These are phyloP conservation scores for Leptodactylus fallax DNA, from an alignment of 2,797 vertebrate genomes.

Conservation along the genomic window DNA sequence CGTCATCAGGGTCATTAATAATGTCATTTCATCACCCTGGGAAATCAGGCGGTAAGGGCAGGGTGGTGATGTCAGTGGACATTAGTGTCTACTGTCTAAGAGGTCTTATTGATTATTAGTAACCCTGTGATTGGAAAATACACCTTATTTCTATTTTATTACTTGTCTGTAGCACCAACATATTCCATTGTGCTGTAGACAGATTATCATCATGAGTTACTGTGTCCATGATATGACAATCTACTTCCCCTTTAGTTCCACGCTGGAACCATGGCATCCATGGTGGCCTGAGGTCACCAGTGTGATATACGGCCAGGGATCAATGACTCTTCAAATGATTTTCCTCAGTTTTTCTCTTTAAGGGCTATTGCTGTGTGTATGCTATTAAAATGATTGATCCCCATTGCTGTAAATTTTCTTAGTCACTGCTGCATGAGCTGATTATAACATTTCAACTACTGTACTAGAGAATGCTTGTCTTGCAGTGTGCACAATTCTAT, in stretches of 20 bases:
- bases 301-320: neutral
- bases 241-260: neutral
- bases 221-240: neutral
- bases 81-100: neutral
- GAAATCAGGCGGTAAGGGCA: neutral
- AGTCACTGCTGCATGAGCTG: too few relatives aligned
- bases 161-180: neutral
- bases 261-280: neutral
- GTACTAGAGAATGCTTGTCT: neutral
- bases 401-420: too few relatives aligned
- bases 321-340: neutral
- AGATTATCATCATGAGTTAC: neutral
- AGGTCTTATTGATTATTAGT: neutral
- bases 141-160: neutral
- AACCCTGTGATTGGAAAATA: neutral
- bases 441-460: too few relatives aligned
- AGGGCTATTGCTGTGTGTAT: too few relatives aligned
- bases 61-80: neutral
- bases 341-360: too few relatives aligned
- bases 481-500: neutral
- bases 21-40: conserved; percentile 35
- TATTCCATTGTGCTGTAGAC: neutral
- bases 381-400: too few relatives aligned
- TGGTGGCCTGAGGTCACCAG: neutral
- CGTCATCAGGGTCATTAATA: conserved; percentile 12